Conservation (phyloP, 2,113 vertebrate genomes). For the Zingel zingel region DNA sequence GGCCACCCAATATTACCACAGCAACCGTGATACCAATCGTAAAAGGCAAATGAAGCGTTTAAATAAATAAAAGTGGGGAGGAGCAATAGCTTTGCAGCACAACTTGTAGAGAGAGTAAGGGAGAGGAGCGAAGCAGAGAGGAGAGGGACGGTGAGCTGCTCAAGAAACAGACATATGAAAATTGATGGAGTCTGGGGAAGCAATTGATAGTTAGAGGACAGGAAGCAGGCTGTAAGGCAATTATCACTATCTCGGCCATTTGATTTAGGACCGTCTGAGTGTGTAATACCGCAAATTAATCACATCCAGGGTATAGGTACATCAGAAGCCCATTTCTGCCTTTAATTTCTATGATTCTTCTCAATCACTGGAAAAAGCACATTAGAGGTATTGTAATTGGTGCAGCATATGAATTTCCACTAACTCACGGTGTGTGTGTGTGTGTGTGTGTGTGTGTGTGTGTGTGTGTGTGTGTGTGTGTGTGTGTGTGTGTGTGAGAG, state of each 20-base stretch:
- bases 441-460: slow-evolving; percentile 7
- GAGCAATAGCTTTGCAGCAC: slow-evolving; percentile 19
- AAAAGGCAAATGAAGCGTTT: slow-evolving; percentile 76
- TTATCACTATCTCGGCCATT: slow-evolving; percentile 77
- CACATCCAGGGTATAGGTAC: slow-evolving; percentile 63
- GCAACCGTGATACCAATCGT: slow-evolving; percentile 80
- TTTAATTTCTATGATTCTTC: slow-evolving; percentile 72
- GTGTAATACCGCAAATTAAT: slow-evolving; percentile 79
- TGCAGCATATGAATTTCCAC: slow-evolving; percentile 46
- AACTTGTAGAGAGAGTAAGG: slow-evolving; percentile 7
- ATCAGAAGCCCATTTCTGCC: slow-evolving; percentile 63
- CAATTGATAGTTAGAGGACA: slow-evolving; percentile 82
- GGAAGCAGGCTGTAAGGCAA: slow-evolving; percentile 81
- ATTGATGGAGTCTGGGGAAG: slow-evolving; percentile 78
- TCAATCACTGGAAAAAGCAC: slow-evolving; percentile 56
- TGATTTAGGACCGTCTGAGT: slow-evolving; percentile 78
- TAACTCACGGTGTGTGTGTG: slow-evolving; percentile 23
- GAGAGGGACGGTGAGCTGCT: slow-evolving; percentile 35
- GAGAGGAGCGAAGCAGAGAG: slow-evolving; percentile 25
- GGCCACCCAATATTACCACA: slow-evolving; percentile 68
- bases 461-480: background rate
- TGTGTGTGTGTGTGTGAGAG: slow-evolving; percentile 15
- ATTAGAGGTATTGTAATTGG: slow-evolving; percentile 52
- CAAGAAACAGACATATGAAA: slow-evolving; percentile 65
- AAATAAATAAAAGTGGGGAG: slow-evolving; percentile 30